Conservation (phyloP, 2,797 vertebrate genomes). For the Cryptoblepharus egeriae region DNA sequence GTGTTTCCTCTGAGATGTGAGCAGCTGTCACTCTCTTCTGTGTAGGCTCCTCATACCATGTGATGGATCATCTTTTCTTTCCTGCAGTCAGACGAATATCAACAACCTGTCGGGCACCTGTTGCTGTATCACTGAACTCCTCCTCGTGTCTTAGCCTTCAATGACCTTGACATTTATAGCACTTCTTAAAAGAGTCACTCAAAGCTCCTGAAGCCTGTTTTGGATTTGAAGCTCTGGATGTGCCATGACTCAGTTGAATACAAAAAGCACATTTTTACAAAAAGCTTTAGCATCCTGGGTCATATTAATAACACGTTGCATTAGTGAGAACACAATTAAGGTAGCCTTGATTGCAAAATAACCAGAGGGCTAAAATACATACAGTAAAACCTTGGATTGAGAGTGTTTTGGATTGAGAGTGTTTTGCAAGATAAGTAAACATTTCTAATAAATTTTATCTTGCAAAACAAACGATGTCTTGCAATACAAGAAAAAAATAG, state of each 20-base stretch:
- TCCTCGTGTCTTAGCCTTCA: constrained; percentile 18
- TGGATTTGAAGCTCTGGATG: constrained; percentile 2
- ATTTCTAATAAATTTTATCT: too few species aligned
- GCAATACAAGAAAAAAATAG: too few species aligned
- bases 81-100: constrained; percentile 40
- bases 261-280: constrained; percentile 21
- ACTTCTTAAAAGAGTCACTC: not conserved
- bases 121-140: constrained; percentile 3
- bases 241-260: constrained; percentile 3
- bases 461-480: too few species aligned
- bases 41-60: constrained; percentile 22
- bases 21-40: constrained; percentile 58
- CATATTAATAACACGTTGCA: constrained; percentile 8
- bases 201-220: constrained; percentile 3
- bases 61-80: constrained; percentile 44
- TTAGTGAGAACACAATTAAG: constrained; percentile 1
- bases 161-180: constrained; percentile 41
- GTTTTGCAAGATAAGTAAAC: too few species aligned
- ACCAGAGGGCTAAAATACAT: not conserved
- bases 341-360: not conserved
- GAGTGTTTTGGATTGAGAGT: too few species aligned
- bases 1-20: constrained; percentile 56
- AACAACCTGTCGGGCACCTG: constrained; percentile 38
- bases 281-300: not conserved
- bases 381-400: too few species aligned